Percentiles rank a stretch among this genome's conserved stretches.
phyloP scores from a whole-genome alignment of 1,140 invertebrate genomes.

The Goniozus legneri region DNA sequence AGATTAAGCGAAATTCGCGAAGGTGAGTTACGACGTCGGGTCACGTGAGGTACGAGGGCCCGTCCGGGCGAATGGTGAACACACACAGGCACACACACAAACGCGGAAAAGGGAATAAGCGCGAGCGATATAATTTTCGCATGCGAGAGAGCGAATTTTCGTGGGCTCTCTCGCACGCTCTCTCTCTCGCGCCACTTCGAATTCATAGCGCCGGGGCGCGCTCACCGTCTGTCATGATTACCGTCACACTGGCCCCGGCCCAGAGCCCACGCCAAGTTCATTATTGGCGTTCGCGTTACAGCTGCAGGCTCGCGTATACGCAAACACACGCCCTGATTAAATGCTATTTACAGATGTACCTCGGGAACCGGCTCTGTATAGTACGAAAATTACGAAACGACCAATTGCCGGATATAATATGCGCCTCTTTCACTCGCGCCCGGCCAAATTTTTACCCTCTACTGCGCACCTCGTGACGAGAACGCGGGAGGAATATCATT shows the following conservation, averaged over 20 bases:
- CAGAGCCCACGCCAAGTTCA: slow-evolving; percentile 22
- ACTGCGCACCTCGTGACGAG: no score
- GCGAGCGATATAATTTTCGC: no score
- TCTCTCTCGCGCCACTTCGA: slow-evolving; percentile 11
- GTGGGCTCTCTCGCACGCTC: no score
- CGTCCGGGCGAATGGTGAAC: not conserved
- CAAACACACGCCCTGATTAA: slow-evolving; percentile 6
- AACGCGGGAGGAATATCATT: no score
- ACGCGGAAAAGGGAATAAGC: no score
- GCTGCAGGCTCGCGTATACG: slow-evolving; percentile 9
- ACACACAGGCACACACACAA: no score
- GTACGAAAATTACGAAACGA: not conserved
- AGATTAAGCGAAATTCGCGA: slow-evolving; percentile 18
- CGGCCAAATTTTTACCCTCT: no score
- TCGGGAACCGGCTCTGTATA: not conserved
- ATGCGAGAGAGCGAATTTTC: slow-evolving; percentile 7
- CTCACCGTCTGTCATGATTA: slow-evolving; percentile 12
- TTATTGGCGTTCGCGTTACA: slow-evolving; percentile 15
- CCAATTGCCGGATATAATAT: no score
- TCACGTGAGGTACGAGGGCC: slow-evolving; percentile 17
- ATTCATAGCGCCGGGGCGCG: slow-evolving; percentile 9
- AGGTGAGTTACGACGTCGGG: slow-evolving; percentile 14
- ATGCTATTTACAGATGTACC: not conserved
- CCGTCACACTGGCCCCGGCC: no score
- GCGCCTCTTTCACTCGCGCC: no score